Percentiles rank a stretch among this genome's conserved stretches.
Conservation (phyloP, 2,888 invertebrate species). For the Plebejus anna region DNA sequence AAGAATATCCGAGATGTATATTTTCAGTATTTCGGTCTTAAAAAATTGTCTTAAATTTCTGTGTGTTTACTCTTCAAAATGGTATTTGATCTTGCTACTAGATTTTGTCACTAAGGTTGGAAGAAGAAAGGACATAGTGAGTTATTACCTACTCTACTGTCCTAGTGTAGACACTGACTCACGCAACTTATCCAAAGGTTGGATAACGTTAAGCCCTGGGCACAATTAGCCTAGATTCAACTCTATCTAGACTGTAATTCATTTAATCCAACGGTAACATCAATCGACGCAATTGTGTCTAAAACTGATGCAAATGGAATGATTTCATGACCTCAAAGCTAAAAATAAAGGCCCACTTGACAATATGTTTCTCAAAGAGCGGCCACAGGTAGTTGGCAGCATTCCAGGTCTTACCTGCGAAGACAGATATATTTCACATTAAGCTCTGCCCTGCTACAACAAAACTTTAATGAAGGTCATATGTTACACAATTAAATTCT, state of each 20-base stretch:
- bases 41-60: not conserved
- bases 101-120: not conserved
- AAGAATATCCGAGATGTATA: constrained; percentile 3
- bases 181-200: not conserved
- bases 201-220: not conserved
- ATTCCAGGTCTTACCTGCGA: constrained; percentile 63
- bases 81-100: not conserved
- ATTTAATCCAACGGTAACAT: not conserved
- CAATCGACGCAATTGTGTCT: not conserved
- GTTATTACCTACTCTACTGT: too few relatives aligned
- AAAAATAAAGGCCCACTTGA: constrained; percentile 45
- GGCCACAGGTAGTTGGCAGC: constrained; percentile 76
- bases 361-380: constrained; percentile 56
- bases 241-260: not conserved
- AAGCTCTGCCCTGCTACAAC: constrained; percentile 48
- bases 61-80: not conserved
- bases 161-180: not conserved
- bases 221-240: not conserved
- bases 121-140: not conserved
- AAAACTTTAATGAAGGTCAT: constrained; percentile 55
- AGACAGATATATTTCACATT: constrained; percentile 58
- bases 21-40: not conserved
- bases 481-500: constrained; percentile 38
- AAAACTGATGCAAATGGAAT: constrained; percentile 30
- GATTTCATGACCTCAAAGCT: constrained; percentile 33